phyloP scores from a whole-genome alignment of 2,888 invertebrate genomes.

The Hoplodrina ambigua region DNA sequence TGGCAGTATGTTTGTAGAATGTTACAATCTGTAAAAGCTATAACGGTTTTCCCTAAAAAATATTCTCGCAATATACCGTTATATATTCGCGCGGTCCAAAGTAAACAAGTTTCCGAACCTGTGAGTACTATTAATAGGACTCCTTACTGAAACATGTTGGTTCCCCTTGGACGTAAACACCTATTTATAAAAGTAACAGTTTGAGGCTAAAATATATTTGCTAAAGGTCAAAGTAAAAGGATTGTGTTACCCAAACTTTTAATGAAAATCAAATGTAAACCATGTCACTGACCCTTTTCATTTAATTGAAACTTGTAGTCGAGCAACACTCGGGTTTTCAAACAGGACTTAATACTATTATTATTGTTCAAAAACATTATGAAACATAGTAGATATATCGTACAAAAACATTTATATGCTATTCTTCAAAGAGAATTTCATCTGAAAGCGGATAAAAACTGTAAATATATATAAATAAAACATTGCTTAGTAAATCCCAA shows the following conservation, averaged over 20 bases:
- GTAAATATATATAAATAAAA: constrained; percentile 66
- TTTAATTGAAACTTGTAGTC: constrained; percentile 25
- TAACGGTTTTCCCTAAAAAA: neutral
- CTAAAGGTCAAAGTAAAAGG: constrained; percentile 53
- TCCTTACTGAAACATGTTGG: constrained; percentile 22
- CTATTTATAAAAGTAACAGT: constrained; percentile 39
- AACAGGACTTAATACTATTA: constrained; percentile 25
- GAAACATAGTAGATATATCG: constrained; percentile 14
- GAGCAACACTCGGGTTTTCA: constrained; percentile 16
- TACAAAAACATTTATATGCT: constrained; percentile 27
- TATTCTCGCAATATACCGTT: constrained; percentile 18
- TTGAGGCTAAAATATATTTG: constrained; percentile 25
- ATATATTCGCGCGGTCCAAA: constrained; percentile 44
- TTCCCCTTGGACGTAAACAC: constrained; percentile 21
- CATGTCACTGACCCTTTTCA: constrained; percentile 40
- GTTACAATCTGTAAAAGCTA: neutral
- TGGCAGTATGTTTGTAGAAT: neutral
- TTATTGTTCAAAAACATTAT: constrained; percentile 29
- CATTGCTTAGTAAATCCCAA: constrained; percentile 74
- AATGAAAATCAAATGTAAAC: constrained; percentile 46
- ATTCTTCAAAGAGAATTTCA: constrained; percentile 30
- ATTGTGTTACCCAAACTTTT: constrained; percentile 42
- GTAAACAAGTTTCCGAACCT: constrained; percentile 56
- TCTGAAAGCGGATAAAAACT: constrained; percentile 45
- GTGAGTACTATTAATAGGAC: constrained; percentile 37